Evolutionary conservation across 2,797 vertebrate genomes (phyloP), one percentile per base, ranked within the genome.

Genomic region (Lithobates sylvaticus): DNA sequence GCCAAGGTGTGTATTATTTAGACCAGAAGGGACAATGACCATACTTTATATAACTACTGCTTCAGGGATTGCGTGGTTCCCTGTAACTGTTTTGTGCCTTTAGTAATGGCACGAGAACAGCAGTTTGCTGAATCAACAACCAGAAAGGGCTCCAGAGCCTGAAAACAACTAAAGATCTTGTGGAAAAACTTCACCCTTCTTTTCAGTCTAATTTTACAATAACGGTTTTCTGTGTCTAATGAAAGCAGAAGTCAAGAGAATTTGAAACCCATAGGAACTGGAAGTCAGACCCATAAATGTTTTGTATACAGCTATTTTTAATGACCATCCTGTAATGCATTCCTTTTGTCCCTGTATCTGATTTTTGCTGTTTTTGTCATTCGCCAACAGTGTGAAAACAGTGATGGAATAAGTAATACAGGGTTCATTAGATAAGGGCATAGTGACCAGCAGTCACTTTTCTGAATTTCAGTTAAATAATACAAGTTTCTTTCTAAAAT

Each of bases 61-160:
- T 70, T 26, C 69, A 61, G 54, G 29, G 16, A 68, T 32, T 58
- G 34, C 54, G 47, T 29, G 29, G 32, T 18, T 61, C 50, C 50
- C 16, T 67, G 50, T 54, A 61, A 61, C 54, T 61, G n/a, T 67
- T 47, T 69, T 26, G 68, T 81, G 47, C 68, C 68, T 81, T 81
- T 69, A 36, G 12, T 36, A 68, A 54, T 54, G 68, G 65, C 68
- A 81, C 26, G 32, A 75, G n/a, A 26, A 26, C 50, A 16, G 13
- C 69, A 70, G 2, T 54, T 27, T 70, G 44, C 77, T n/a, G 34
- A 15, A 21, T 58, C 21, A 21, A 73, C 71, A 73, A 10, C 36
- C 18, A 72, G 13, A 65, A 65, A 34, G 13, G 6, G 32, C 32
- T 39, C 3, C 36, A 23, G 32, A 39, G 34, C 18, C 36, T 39